Conservation (phyloP, 1,140 invertebrate genomes). For the Drosophila orena region DNA sequence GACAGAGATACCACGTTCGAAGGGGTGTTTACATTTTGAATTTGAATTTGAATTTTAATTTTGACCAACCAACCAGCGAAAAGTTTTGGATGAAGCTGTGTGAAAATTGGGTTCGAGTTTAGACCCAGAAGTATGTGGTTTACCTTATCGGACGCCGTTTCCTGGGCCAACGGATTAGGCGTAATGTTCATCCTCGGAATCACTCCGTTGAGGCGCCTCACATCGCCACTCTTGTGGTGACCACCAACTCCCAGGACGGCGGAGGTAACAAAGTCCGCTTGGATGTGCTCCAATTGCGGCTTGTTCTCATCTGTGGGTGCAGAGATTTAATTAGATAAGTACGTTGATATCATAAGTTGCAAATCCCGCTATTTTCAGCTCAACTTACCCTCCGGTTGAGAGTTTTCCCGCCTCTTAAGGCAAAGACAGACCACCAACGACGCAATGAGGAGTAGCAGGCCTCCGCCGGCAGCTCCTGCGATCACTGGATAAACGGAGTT, state of each 20-base stretch:
- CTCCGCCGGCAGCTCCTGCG: slow-evolving; percentile 69
- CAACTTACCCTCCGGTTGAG: slow-evolving; percentile 85
- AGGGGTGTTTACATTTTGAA: slow-evolving; percentile 22
- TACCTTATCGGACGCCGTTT: slow-evolving; percentile 80
- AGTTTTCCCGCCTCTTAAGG: slow-evolving; percentile 85
- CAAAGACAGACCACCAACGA: slow-evolving; percentile 77
- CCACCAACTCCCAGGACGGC: slow-evolving; percentile 67
- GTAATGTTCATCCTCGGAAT: slow-evolving; percentile 89
- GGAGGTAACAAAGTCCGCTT: slow-evolving; percentile 85
- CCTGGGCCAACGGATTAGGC: slow-evolving; percentile 89
- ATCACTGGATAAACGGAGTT: slow-evolving; percentile 78
- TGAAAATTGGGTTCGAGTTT: slow-evolving; percentile 14
- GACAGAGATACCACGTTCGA: slow-evolving; percentile 19
- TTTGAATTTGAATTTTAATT: slow-evolving; percentile 45
- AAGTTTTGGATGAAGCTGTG: slow-evolving; percentile 52
- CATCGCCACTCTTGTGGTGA: slow-evolving; percentile 68
- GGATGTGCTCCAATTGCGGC: slow-evolving; percentile 85
- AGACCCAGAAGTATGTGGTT: slow-evolving; percentile 11
- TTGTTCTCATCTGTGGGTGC: slow-evolving; percentile 71
- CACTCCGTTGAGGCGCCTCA: slow-evolving; percentile 87
- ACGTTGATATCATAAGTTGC: too few species aligned
- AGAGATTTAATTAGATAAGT: too few species aligned
- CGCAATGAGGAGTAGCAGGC: slow-evolving; percentile 72
- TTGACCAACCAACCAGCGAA: slow-evolving; percentile 82
- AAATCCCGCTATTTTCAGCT: too few species aligned